Percentiles rank a stretch among this genome's conserved stretches.
phyloP scores from a whole-genome alignment of 2,888 invertebrate genomes.

The Leptinotarsa haldemani region DNA sequence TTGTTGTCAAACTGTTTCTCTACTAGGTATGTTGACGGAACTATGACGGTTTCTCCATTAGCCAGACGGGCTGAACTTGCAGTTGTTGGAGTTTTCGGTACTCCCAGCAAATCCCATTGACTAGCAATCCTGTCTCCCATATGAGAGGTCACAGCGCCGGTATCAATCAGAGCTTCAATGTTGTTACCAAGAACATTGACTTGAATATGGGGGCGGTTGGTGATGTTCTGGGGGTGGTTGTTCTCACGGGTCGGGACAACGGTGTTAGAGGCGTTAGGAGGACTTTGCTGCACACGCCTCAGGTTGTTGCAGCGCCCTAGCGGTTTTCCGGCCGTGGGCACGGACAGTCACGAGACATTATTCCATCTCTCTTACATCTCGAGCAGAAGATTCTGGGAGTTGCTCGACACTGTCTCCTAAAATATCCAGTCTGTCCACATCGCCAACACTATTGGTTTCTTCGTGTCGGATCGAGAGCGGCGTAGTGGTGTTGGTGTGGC shows the following conservation, averaged over 20 bases:
- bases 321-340: conserved; percentile 22
- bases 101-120: not conserved
- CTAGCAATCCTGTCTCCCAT: no score
- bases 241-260: no score
- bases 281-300: no score
- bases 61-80: not conserved
- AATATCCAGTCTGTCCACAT: no score
- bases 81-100: conserved; percentile 9
- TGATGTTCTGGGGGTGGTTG: no score
- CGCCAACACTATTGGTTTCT: no score
- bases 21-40: not conserved
- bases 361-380: not conserved
- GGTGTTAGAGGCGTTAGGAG: no score
- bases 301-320: no score
- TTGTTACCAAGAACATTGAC: not conserved
- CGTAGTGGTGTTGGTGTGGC: no score
- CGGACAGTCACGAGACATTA: conserved; percentile 20
- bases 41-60: not conserved
- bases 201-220: not conserved
- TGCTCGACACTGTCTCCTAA: no score
- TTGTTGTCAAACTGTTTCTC: not conserved
- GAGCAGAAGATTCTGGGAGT: conserved; percentile 24
- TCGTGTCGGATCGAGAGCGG: no score
- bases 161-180: not conserved
- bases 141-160: no score